Evolutionary conservation across 2,797 vertebrate species (phyloP).

Genomic region (Epinephelus malabaricus): DNA sequence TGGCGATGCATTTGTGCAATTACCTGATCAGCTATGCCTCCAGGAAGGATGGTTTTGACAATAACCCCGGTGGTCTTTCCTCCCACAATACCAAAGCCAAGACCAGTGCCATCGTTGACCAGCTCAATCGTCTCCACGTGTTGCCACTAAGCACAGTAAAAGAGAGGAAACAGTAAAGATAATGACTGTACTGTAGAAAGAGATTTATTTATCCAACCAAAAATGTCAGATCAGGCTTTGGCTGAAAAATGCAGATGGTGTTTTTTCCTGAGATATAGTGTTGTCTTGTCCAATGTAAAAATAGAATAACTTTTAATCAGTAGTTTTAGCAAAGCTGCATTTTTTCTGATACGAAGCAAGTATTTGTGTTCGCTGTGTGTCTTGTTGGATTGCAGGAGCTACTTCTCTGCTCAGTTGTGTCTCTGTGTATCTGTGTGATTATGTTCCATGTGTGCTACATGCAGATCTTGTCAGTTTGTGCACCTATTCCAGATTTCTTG

Average conservation of each 20-base stretch:
- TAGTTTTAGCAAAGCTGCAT: not conserved
- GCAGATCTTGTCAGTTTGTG: not conserved
- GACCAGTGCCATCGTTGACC: constrained; percentile 96
- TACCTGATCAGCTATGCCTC: constrained; percentile 97
- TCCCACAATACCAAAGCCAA: constrained; percentile 98
- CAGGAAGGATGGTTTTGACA: constrained; percentile 97
- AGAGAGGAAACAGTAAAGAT: not conserved
- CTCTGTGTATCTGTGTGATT: not conserved
- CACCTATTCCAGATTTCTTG: not conserved
- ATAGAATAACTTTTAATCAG: not conserved
- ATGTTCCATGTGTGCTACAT: not conserved
- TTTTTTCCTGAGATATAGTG: not conserved
- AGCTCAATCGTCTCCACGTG: constrained; percentile 96
- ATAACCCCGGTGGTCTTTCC: constrained; percentile 97
- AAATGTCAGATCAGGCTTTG: not conserved
- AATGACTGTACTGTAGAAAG: not conserved
- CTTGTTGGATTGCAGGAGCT: not conserved
- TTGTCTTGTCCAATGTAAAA: not conserved
- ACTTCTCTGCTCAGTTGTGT: not conserved
- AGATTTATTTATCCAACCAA: not conserved
- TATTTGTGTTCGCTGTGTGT: not conserved
- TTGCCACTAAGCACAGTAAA: constrained; percentile 87
- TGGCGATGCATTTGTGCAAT: constrained; percentile 6
- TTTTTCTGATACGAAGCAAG: not conserved
- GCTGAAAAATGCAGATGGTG: not conserved